Base-by-base conservation (phyloP, 2,888 invertebrate species). In the Lissocephala sabroskyi region DNA sequence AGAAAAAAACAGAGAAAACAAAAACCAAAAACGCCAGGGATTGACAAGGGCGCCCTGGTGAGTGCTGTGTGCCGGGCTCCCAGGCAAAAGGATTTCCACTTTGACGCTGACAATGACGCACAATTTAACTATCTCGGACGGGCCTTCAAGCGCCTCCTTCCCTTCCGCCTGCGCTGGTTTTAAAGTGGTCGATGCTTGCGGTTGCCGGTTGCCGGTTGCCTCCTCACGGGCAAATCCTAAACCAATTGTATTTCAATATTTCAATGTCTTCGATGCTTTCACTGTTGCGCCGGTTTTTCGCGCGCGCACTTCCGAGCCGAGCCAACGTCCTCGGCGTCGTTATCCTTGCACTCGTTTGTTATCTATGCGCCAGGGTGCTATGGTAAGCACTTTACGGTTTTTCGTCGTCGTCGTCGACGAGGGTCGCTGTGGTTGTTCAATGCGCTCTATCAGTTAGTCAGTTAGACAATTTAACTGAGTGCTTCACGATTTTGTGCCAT, bases 181-280 rank as follows among this genome's bases (percentile, higher is more conserved):
- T 16, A 35, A 16, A 35, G 30, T 35, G 35, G 14, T 16, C 16
- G 35, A 10, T 11, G n/a, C 37, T n/a, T 23, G 37, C 9, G 18
- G 37, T 37, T 19, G 19, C 16, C 37, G 13, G n/a, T n/a, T n/a
- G n/a, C n/a, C n/a, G n/a, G n/a, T n/a, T n/a, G n/a, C n/a, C n/a
- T n/a, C n/a, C 11, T 37, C 18, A 37, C 33, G 47, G 32, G 4
- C 33, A 39, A 39, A 36, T 44, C 43, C 59, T 58, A 64, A 67
- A 62, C 68, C 73, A 64, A 71, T 71, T 71, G 71, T 73, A 61
- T 76, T 78, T 78, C 68, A 73, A 71, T 78, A 78, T 78, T 78
- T 78, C 77, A 78, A 58, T 63, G 79, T 75, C 73, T 60, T 50
- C 16, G 39, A 48, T 19, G 50, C 66, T 49, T 49, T 52, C 43